Evolutionary conservation across 1,140 invertebrate genomes (phyloP), one percentile per base, ranked within the genome.

Genomic region (Drosophila sproati): DNA sequence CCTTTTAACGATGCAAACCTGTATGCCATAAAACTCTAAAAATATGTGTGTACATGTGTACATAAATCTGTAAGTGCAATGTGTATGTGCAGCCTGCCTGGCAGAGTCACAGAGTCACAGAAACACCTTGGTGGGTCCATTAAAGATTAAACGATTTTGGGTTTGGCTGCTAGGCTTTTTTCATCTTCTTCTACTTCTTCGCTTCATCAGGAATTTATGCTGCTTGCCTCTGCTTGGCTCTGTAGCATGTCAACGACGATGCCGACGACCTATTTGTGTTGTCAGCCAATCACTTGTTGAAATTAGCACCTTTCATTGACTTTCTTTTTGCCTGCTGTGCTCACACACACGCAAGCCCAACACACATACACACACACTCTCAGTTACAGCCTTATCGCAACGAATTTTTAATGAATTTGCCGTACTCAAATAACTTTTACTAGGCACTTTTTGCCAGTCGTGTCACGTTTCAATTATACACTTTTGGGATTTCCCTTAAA

Each of bases 291-390:
- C 80, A 73, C 69, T 70, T 62, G 80, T 78, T 79, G 80, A 82
- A 83, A 87, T 87, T 87, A 87, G 80, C 83, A 87, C 83, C 83
- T 87, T 87, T 87, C 83, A 68, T 79, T 78, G 83, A 89, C 83
- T 87, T 87, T 87, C 83, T 87, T 87, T 87, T 88, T 75, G 63
- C 73, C 57, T 54, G 82, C 47, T 73, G 62, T 64, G 69, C 52
- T 48, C 37, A 55, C 41, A 29, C 39, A 8, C 37, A 20, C 20
- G 20, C 20, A 20, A 0, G 1, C 20, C 20, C 20, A 20, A 20
- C 20, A 20, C 20, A 20, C 20, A 20, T 0, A 20, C 20, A 20
- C 20, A 20, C 20, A 20, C 20, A 20, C 20, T 20, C 20, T 20
- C 20, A 35, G 32, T 34, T 32, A 48, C 31, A 39, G 77, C 71